phyloP scores from a whole-genome alignment of 1,140 invertebrate species.

The Andrena cerasifolii region DNA sequence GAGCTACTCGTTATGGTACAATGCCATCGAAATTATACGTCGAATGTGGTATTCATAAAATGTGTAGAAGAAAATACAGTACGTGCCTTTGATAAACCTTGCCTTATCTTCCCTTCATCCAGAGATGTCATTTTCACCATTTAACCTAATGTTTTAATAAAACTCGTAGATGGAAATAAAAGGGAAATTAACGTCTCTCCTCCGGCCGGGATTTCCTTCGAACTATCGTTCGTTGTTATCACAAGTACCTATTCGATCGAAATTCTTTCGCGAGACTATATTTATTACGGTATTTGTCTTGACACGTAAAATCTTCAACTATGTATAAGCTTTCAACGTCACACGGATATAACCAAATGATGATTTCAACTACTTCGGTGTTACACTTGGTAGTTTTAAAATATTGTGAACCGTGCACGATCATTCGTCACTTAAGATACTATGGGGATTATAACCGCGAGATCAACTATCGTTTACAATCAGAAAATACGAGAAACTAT shows the following conservation, averaged over 20 bases:
- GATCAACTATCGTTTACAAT: background rate
- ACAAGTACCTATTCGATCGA: background rate
- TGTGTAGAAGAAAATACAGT: constrained; percentile 13
- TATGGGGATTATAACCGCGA: background rate
- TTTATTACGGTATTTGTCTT: background rate
- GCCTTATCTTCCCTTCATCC: constrained; percentile 83
- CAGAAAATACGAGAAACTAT: background rate
- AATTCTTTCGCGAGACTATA: background rate
- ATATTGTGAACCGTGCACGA: background rate
- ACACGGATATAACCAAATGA: constrained; percentile 6
- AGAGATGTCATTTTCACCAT: constrained; percentile 74
- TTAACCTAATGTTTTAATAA: constrained; percentile 47
- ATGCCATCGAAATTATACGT: too few relatives aligned
- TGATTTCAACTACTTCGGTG: background rate
- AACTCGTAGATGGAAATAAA: background rate
- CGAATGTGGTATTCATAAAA: too few relatives aligned
- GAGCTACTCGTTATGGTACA: background rate
- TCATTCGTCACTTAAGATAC: constrained; percentile 14
- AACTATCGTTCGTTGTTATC: too few relatives aligned
- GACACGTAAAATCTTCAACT: background rate
- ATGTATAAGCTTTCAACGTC: background rate
- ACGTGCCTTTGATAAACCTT: constrained; percentile 82
- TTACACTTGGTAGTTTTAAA: background rate
- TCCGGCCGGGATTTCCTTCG: background rate
- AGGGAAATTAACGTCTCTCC: background rate